phyloP scores from a whole-genome alignment of 2,888 invertebrate species.

The Chorisops tibialis region DNA sequence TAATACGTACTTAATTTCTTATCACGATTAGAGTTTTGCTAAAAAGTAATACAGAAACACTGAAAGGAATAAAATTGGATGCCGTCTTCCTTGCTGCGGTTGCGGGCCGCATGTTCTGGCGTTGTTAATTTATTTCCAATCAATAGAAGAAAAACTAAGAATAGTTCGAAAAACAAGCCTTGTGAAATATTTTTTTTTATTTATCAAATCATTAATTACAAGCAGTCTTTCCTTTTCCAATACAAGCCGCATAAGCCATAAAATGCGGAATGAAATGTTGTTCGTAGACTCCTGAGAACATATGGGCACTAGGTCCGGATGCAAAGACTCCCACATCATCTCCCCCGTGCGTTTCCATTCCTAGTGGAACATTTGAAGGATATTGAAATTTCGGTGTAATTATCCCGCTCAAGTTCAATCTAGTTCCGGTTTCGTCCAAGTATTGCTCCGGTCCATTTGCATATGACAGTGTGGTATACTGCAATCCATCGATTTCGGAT shows the following conservation, averaged over 20 bases:
- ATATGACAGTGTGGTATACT: slow-evolving; percentile 67
- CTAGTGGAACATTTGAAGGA: slow-evolving; percentile 60
- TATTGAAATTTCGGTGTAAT: slow-evolving; percentile 44
- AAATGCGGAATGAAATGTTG: slow-evolving; percentile 76
- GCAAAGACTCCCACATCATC: slow-evolving; percentile 80
- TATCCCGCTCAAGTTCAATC: not conserved
- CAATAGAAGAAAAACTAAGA: no score
- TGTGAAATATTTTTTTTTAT: no score
- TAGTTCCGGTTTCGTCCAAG: not conserved
- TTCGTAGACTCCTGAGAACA: slow-evolving; percentile 76
- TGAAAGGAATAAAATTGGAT: no score
- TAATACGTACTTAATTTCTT: no score
- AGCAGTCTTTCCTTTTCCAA: slow-evolving; percentile 60
- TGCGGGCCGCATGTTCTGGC: no score
- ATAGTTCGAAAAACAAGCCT: no score
- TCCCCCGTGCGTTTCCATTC: slow-evolving; percentile 70
- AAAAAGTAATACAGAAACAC: no score
- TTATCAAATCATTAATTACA: no score
- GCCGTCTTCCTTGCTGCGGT: no score
- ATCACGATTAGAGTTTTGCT: no score
- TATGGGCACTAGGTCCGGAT: slow-evolving; percentile 72
- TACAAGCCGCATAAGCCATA: slow-evolving; percentile 68
- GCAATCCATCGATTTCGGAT: slow-evolving; percentile 54
- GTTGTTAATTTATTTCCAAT: no score
- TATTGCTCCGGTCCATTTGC: slow-evolving; percentile 62